Evolutionary conservation across 2,113 vertebrate genomes (phyloP).

Genomic region (Euleptes europaea): DNA sequence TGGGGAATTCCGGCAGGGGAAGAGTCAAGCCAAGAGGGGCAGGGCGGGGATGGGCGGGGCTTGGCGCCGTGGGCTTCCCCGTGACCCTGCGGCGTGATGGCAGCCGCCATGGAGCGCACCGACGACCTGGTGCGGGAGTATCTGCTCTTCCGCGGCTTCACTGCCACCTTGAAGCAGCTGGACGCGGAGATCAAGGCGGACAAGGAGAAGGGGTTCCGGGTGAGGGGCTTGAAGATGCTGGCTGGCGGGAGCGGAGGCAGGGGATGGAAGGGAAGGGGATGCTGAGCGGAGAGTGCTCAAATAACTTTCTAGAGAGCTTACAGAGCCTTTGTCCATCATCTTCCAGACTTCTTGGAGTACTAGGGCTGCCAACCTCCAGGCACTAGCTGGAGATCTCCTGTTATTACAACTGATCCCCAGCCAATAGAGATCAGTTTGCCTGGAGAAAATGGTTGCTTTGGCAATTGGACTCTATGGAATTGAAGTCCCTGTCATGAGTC

Average conservation of each 20-base stretch:
- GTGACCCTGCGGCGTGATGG: slow-evolving; percentile 73
- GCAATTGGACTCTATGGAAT: too few relatives aligned
- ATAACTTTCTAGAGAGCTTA: too few relatives aligned
- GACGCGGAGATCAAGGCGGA: slow-evolving; percentile 91
- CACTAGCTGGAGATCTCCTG: too few relatives aligned
- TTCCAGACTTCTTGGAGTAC: too few relatives aligned
- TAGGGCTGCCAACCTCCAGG: too few relatives aligned
- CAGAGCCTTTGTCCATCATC: too few relatives aligned
- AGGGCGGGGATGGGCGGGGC: not conserved
- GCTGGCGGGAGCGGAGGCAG: not conserved
- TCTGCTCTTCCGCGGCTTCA: slow-evolving; percentile 91
- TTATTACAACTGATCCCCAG: too few relatives aligned
- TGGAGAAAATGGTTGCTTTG: too few relatives aligned
- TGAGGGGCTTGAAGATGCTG: slow-evolving; percentile 59
- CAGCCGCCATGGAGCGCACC: slow-evolving; percentile 86
- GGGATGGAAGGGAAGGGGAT: too few relatives aligned
- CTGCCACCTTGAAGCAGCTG: slow-evolving; percentile 84
- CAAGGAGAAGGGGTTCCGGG: slow-evolving; percentile 93
- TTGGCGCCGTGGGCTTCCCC: not conserved
- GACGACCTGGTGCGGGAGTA: slow-evolving; percentile 93
- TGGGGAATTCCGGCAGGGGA: too few relatives aligned
- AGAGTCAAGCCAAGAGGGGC: not conserved
- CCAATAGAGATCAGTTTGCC: too few relatives aligned
- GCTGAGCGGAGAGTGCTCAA: not conserved
- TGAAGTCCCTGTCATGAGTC: too few relatives aligned